phyloP scores from a whole-genome alignment of 1,140 invertebrate species.

The Bombyx mandarina region DNA sequence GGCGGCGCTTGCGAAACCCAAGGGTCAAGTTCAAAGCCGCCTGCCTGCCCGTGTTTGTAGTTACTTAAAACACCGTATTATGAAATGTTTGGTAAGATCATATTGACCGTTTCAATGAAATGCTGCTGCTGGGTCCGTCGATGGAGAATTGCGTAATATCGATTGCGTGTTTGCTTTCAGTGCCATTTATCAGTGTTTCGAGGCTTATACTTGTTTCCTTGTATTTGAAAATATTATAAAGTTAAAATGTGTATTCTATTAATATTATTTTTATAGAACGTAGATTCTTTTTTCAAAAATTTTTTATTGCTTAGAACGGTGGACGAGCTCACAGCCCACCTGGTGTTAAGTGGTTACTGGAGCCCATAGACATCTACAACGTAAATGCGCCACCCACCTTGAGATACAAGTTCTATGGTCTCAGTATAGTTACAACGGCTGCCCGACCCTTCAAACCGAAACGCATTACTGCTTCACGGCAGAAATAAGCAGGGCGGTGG shows the following conservation, averaged over 20 bases:
- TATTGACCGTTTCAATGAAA: slow-evolving; percentile 9
- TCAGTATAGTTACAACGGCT: too few relatives aligned
- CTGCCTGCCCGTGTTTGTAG: background rate
- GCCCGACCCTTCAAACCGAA: too few relatives aligned
- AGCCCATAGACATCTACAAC: too few relatives aligned
- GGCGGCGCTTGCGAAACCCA: slow-evolving; percentile 29
- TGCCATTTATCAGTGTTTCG: background rate
- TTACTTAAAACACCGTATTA: slow-evolving; percentile 7
- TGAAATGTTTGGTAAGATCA: slow-evolving; percentile 10
- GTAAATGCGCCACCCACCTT: too few relatives aligned
- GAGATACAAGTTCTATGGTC: too few relatives aligned
- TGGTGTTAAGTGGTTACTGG: too few relatives aligned
- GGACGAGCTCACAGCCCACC: too few relatives aligned
- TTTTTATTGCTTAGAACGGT: too few relatives aligned
- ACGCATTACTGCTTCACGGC: too few relatives aligned
- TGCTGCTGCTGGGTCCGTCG: background rate
- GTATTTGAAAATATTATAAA: background rate
- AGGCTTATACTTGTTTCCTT: background rate
- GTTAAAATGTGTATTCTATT: background rate
- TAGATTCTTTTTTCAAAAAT: background rate
- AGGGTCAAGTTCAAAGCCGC: slow-evolving; percentile 43
- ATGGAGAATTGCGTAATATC: too few relatives aligned
- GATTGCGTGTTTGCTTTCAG: too few relatives aligned
- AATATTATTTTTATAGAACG: background rate
- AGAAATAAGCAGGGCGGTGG: too few relatives aligned